Evolutionary conservation across 2,888 invertebrate genomes (phyloP), one percentile per base, ranked within the genome.

Genomic region (Lymantria dispar): DNA sequence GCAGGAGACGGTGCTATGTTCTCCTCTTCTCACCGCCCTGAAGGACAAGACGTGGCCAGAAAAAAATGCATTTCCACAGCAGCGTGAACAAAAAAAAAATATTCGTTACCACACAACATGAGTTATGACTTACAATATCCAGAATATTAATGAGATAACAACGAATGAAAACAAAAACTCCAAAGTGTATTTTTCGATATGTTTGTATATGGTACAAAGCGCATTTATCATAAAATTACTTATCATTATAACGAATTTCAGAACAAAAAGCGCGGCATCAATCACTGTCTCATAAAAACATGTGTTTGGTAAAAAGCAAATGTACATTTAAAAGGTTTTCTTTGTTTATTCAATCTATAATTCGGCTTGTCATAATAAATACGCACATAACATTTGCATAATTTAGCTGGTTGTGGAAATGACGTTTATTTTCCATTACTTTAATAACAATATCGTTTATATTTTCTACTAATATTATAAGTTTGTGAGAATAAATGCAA

Each of bases 241-340:
- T 39, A 39, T 12, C 14, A 39, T 12, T 14, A 39, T 8, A 39
- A n/a, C 5, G 39, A 14, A 12, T 8, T 39, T 8, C 39, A 14
- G 14, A 14, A 22, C 15, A 41, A 41, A 41, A 41, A n/a, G 15
- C 15, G 10, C 41, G 42, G 22, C 42, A 22, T 42, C 15, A 15
- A 22, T 14, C 15, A 54, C 33, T 45, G 47, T 48, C 31, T 46
- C 43, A 41, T 41, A 54, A 60, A n/a, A 7, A 33, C 33, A 8
- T 33, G 33, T 33, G 33, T 33, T 33, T 33, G 2, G 33, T 33
- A 33, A 33, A 33, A 33, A 2, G 33, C 33, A 33, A 33, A 33
- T 33, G 33, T 33, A 33, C 33, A 33, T 33, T 33, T 33, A 33
- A 33, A 33, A 33, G 33, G 33, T 33, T 33, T 33, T 33, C 33